Base-by-base conservation (phyloP, 2,888 invertebrate species). In the Heliconius hortense region DNA sequence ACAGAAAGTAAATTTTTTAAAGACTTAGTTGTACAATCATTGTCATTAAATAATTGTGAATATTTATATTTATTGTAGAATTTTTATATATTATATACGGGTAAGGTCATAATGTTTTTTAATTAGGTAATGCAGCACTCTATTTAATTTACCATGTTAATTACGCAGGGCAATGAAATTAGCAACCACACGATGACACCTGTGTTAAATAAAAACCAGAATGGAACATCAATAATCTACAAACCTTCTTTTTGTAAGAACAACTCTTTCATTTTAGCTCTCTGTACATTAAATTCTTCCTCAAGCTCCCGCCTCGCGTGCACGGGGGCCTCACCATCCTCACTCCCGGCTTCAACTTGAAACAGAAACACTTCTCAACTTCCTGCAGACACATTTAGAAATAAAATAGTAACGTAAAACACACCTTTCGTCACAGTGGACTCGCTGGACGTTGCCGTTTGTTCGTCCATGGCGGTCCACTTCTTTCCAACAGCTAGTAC, bases 181-280 rank as follows among this genome's bases (percentile, higher is more conserved):
- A 31, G 48, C 60, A 62, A 74, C 62, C 53, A 48, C 39, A 70
- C 64, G 74, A 74, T 70, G 70, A 68, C 67, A 60, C 21, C 74
- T 64, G 64, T 62, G 74, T 74, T 48, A 74, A 60, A 60, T 53
- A 62, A 74, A n/a, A 67, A 68, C 28, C 53, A 15, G 15, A 56
- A 63, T 28, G 60, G 60, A 70, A 70, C 73, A 73, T 68, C 76
- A 63, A 68, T 53, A 66, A 39, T 43, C 69, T 85, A 89, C 90
- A 86, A 94, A 97, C 97, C 97, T 96, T 99, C 98, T 95, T 98
- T 98, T 89, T 98, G 98, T 84, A 98, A 95, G 93, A 97, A 98
- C 76, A 99, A 92, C 84, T 98, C 98, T 94, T 97, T 98, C 95
- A 99, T 96, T 95, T 97, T 97, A 60, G 98, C 98, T 83, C 98